Conservation (phyloP, 2,797 vertebrate species). For the Sebastes umbrosus region DNA sequence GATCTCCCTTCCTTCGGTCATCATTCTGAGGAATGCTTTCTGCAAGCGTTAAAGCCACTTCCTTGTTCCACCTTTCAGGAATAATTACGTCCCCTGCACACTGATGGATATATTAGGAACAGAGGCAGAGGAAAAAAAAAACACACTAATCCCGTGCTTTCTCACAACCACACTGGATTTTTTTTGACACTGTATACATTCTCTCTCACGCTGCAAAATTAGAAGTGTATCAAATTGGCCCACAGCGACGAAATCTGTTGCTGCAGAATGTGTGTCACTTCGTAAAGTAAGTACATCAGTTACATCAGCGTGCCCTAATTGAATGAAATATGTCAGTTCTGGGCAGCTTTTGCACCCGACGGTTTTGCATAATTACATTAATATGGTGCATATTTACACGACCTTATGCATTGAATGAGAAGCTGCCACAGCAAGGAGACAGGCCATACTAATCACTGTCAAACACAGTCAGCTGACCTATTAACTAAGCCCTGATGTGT, state of each 20-base stretch:
- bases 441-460: conserved; percentile 73
- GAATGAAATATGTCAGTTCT: conserved; percentile 73
- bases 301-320: conserved; percentile 71
- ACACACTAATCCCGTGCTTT: conserved; percentile 54
- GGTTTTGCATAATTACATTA: conserved; percentile 79
- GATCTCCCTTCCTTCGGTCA: conserved; percentile 71
- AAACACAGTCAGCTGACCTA: conserved; percentile 63
- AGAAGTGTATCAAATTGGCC: conserved; percentile 68
- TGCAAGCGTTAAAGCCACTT: conserved; percentile 68
- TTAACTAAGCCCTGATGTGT: conserved; percentile 47
- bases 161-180: conserved; percentile 33
- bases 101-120: conserved; percentile 73
- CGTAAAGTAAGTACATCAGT: conserved; percentile 52
- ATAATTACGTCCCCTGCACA: conserved; percentile 65
- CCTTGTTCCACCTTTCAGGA: conserved; percentile 72
- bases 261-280: conserved; percentile 65
- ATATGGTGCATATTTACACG: conserved; percentile 75
- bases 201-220: conserved; percentile 57
- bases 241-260: conserved; percentile 63
- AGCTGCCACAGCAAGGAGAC: conserved; percentile 54
- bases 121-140: conserved; percentile 36
- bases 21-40: conserved; percentile 66
- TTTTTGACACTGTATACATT: conserved; percentile 33
- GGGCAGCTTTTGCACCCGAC: conserved; percentile 51
- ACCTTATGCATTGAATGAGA: conserved; percentile 57